Evolutionary conservation across 1,140 invertebrate species (phyloP), one percentile per base, ranked within the genome.

Genomic region (Atopsyche davidsoni): DNA sequence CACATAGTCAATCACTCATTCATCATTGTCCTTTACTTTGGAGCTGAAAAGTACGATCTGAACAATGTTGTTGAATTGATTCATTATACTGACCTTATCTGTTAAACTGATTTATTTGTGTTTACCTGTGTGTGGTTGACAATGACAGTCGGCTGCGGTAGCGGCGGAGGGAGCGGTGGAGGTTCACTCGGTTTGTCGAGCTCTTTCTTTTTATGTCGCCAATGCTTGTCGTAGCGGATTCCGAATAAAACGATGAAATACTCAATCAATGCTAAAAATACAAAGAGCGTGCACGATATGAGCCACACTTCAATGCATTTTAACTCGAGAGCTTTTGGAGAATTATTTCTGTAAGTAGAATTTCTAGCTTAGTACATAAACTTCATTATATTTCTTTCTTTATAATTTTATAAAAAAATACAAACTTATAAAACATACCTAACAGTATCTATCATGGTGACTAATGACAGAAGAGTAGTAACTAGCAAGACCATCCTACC

Each of bases 291-390:
- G 64, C 85, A 86, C 4, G 75, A 79, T 53, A 82, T 78, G 62
- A 84, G 75, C 83, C 83, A 86, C 16, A 85, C 77, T 62, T 86
- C 83, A 16, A 85, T 79, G 53, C 80, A 81, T 62, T 85, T 83
- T 22, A 82, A 64, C 59, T 81, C 79, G n/a, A 79, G 64, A 0
- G 78, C 78, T 55, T 76, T 77, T 2, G 78, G 78, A 4, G 79
- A 79, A 62, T 79, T 80, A 60, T 79, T 77, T 62, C 77, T 78
- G 66, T 3, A 64, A 66, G 4, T 36, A 36, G 6, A 36, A 14
- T 10, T 7, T 4, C 14, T 36, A 36, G 34, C 14, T 9, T 7
- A 16, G 34, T 36, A 14, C 6, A 36, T 9, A 16, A 10, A 16
- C 6, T 36, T 36, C 6, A 36, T 36, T 16, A 7, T 10, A 7